Evolutionary conservation across 2,888 invertebrate genomes (phyloP).

Genomic region (Oeneis ivallda): DNA sequence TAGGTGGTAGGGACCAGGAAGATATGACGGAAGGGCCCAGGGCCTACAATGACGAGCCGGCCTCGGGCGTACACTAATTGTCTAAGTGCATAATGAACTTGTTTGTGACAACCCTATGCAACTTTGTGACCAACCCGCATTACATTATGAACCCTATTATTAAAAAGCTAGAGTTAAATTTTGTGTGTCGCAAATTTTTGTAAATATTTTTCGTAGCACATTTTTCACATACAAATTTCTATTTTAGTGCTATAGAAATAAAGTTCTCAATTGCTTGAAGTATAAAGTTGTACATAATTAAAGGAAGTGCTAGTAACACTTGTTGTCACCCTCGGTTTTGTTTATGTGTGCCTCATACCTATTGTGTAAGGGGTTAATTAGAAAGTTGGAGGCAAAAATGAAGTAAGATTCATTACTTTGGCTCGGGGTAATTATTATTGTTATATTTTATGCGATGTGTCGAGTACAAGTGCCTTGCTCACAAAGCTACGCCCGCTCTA

Average conservation of each 20-base stretch:
- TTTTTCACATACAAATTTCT: slow-evolving; percentile 28
- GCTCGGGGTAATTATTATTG: slow-evolving; percentile 34
- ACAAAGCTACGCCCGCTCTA: not conserved
- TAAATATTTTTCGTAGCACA: slow-evolving; percentile 28
- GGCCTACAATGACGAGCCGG: slow-evolving; percentile 58
- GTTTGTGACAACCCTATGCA: slow-evolving; percentile 66
- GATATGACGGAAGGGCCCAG: slow-evolving; percentile 67
- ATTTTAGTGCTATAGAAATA: slow-evolving; percentile 38
- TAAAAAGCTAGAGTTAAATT: slow-evolving; percentile 45
- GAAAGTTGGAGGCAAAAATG: slow-evolving; percentile 45
- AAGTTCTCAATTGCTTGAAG: slow-evolving; percentile 41
- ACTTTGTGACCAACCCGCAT: slow-evolving; percentile 43
- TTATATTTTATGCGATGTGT: slow-evolving; percentile 20
- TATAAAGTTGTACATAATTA: slow-evolving; percentile 40
- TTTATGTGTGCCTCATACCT: slow-evolving; percentile 56
- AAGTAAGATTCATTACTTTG: slow-evolving; percentile 44
- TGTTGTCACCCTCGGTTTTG: slow-evolving; percentile 63
- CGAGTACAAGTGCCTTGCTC: slow-evolving; percentile 5
- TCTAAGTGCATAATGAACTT: slow-evolving; percentile 80
- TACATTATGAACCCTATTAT: slow-evolving; percentile 45
- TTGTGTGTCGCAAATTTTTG: slow-evolving; percentile 39
- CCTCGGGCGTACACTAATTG: slow-evolving; percentile 76
- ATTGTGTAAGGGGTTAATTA: slow-evolving; percentile 71
- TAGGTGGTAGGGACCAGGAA: slow-evolving; percentile 48
- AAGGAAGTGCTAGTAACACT: slow-evolving; percentile 54